These are phyloP conservation scores for Rhadinocentrus ornatus DNA, from an alignment of 2,797 vertebrate species.

Conservation along the genomic window DNA sequence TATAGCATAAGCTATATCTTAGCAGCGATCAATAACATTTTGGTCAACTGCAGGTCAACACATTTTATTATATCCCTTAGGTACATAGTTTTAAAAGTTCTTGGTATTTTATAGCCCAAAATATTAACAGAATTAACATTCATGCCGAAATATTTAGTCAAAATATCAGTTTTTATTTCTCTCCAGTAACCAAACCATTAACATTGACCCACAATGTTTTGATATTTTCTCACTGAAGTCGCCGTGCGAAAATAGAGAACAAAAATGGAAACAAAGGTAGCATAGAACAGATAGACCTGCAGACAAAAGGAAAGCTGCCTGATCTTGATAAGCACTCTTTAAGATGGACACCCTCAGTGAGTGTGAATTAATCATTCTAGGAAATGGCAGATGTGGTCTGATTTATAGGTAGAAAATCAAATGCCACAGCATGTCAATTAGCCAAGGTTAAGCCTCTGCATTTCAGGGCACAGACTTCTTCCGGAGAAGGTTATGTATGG, in stretches of 20 bases:
- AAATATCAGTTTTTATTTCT: too few relatives aligned
- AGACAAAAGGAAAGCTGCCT: constrained; percentile 7
- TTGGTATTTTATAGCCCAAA: too few relatives aligned
- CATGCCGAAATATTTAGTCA: too few relatives aligned
- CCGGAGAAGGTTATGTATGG: constrained; percentile 34
- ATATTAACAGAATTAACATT: too few relatives aligned
- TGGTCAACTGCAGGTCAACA: too few relatives aligned
- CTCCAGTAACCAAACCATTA: constrained; percentile 44
- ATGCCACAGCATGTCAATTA: constrained; percentile 67
- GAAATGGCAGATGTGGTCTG: constrained; percentile 56
- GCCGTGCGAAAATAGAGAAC: constrained; percentile 21
- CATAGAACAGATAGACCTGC: constrained; percentile 12
- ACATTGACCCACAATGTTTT: constrained; percentile 24
- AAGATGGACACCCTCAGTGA: constrained; percentile 55
- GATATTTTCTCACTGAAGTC: constrained; percentile 19
- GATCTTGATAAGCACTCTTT: constrained; percentile 58
- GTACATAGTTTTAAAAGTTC: too few relatives aligned
- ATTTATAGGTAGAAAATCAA: constrained; percentile 67
- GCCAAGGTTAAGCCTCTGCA: constrained; percentile 56
- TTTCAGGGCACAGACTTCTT: constrained; percentile 38
- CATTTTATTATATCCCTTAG: too few relatives aligned
- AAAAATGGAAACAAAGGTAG: constrained; percentile 26
- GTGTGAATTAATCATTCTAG: constrained; percentile 58
- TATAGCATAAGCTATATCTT: too few relatives aligned
- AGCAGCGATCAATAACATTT: too few relatives aligned